Conservation (phyloP, 2,113 vertebrate species). For the Chaenocephalus aceratus region DNA sequence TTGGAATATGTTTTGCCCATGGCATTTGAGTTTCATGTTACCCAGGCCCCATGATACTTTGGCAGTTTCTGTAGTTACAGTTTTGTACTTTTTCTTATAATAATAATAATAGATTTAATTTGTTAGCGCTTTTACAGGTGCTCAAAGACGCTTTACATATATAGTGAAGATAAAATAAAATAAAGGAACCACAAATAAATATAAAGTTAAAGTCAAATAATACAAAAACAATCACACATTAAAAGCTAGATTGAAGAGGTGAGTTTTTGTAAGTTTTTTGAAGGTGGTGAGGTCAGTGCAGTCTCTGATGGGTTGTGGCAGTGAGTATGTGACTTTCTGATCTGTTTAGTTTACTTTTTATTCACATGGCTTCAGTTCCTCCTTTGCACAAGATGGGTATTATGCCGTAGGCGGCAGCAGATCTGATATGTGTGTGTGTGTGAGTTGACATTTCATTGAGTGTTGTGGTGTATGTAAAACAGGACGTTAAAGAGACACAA, state of each 20-base stretch:
- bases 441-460: constrained; percentile 44
- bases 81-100: constrained; percentile 12
- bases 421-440: background rate
- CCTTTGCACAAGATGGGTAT: constrained; percentile 28
- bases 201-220: no score
- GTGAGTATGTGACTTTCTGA: background rate
- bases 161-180: no score
- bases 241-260: no score
- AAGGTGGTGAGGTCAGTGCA: no score
- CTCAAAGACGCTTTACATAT: no score
- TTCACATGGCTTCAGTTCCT: constrained; percentile 17
- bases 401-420: constrained; percentile 18
- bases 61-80: constrained; percentile 1
- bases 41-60: background rate
- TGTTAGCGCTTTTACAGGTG: no score
- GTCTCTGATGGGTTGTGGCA: no score
- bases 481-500: constrained; percentile 4
- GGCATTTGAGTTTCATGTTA: background rate
- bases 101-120: no score
- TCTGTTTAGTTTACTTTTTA: constrained; percentile 4
- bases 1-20: background rate
- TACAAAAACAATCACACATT: no score
- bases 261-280: no score
- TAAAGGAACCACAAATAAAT: no score
- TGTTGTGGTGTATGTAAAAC: constrained; percentile 27